phyloP scores from a whole-genome alignment of 2,797 vertebrate genomes.

The Lacerta viridis region DNA sequence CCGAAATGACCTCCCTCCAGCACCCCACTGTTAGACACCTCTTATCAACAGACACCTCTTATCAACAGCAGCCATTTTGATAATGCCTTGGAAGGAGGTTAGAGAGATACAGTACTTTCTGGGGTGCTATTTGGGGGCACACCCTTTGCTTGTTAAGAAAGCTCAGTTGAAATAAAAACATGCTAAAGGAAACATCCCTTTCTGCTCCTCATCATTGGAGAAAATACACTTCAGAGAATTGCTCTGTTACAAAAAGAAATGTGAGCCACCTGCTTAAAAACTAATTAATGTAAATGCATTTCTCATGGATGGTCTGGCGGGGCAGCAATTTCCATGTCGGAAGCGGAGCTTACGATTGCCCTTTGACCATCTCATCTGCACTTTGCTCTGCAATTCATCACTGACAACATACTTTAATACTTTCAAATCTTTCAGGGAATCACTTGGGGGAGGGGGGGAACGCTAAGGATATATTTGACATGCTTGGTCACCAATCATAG shows the following conservation, averaged over 20 bases:
- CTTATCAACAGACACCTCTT: not conserved
- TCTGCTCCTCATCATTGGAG: not conserved
- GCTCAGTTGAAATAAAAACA: not conserved
- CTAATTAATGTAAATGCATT: not conserved
- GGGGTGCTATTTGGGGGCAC: not conserved
- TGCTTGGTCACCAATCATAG: not conserved
- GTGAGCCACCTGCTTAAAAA: conserved; percentile 1
- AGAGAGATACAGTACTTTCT: not conserved
- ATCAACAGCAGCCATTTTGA: not conserved
- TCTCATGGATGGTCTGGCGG: not conserved
- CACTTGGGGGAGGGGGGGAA: not conserved
- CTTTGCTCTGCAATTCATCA: conserved; percentile 2
- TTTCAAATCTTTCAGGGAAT: not conserved
- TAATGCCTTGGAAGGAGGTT: not conserved
- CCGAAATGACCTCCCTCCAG: not conserved
- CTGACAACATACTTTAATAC: conserved; percentile 1
- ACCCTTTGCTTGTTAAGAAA: not conserved
- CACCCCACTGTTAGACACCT: too few relatives aligned
- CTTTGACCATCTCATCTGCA: conserved; percentile 21
- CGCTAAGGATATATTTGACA: not conserved
- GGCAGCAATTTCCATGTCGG: conserved; percentile 5
- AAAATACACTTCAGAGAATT: not conserved
- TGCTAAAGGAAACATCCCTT: not conserved
- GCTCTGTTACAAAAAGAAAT: not conserved
- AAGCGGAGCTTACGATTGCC: conserved; percentile 6